Conservation (phyloP, 2,888 invertebrate genomes). For the Idaea straminata region DNA sequence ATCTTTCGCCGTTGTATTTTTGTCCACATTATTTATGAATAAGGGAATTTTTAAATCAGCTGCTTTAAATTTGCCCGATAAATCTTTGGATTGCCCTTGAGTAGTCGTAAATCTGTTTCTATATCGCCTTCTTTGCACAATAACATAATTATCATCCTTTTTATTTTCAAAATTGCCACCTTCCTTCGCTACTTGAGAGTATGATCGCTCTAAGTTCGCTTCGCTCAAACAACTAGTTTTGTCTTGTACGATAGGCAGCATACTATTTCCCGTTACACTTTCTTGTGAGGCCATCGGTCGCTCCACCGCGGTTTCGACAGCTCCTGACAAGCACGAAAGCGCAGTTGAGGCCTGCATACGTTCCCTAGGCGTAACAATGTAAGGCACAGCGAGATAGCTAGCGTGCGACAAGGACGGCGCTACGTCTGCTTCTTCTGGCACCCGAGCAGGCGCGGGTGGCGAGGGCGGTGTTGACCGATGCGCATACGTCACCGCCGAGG, state of each 20-base stretch:
- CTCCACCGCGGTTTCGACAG: background rate
- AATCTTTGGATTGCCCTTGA: conserved; percentile 6
- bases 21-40: conserved; percentile 12
- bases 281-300: conserved; percentile 1
- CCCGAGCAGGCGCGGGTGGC: background rate
- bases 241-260: background rate
- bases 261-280: background rate
- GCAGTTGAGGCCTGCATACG: background rate
- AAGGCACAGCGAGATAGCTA: background rate
- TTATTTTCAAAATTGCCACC: background rate
- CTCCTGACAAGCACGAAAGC: background rate
- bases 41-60: conserved; percentile 6
- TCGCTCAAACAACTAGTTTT: background rate
- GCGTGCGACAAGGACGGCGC: background rate
- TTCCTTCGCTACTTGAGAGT: background rate
- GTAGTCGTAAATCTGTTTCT: conserved; percentile 8
- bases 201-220: background rate
- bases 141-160: conserved; percentile 4
- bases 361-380: background rate
- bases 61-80: conserved; percentile 4
- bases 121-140: conserved; percentile 6
- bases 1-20: conserved; percentile 8
- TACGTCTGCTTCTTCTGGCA: background rate
- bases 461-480: background rate
- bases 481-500: background rate